Evolutionary conservation across 2,113 vertebrate species (phyloP).

Genomic region (Paraplagusia blochii): DNA sequence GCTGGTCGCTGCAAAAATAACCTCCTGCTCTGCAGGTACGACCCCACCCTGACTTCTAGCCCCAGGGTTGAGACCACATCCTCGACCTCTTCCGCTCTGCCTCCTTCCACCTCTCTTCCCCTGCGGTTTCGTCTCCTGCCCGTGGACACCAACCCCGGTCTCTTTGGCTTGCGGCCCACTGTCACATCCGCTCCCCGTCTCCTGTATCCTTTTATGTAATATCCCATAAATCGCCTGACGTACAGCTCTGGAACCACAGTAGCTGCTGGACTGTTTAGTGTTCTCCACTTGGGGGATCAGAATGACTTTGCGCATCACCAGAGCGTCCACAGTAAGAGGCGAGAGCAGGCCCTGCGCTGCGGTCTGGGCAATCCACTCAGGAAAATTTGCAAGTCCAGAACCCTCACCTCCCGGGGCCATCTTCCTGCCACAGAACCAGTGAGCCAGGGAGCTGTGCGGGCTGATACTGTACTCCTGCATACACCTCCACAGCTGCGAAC

Average conservation of each 20-base stretch:
- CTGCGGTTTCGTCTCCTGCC: not conserved
- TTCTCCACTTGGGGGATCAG: constrained; percentile 90
- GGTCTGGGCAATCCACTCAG: constrained; percentile 72
- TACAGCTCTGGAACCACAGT: constrained; percentile 75
- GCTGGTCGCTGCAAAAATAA: constrained; percentile 2
- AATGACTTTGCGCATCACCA: constrained; percentile 79
- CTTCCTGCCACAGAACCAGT: constrained; percentile 74
- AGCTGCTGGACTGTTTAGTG: constrained; percentile 79
- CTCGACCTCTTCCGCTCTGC: constrained; percentile 18
- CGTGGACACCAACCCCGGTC: not conserved
- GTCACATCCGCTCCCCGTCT: not conserved
- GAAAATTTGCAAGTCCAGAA: constrained; percentile 58
- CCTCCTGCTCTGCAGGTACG: constrained; percentile 12
- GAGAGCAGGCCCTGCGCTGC: constrained; percentile 74
- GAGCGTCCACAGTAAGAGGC: constrained; percentile 77
- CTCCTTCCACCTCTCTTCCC: constrained; percentile 33
- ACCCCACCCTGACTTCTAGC: constrained; percentile 17
- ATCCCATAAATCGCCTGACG: constrained; percentile 85
- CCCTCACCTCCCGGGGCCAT: constrained; percentile 47
- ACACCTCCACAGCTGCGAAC: constrained; percentile 66
- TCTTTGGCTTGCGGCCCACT: not conserved
- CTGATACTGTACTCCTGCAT: constrained; percentile 84
- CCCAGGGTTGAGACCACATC: constrained; percentile 3
- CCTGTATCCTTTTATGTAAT: constrained; percentile 57
- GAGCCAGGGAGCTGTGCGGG: constrained; percentile 67